These are phyloP conservation scores for Prosopocoilus inquinatus DNA, from an alignment of 2,888 invertebrate species.

Conservation along the genomic window DNA sequence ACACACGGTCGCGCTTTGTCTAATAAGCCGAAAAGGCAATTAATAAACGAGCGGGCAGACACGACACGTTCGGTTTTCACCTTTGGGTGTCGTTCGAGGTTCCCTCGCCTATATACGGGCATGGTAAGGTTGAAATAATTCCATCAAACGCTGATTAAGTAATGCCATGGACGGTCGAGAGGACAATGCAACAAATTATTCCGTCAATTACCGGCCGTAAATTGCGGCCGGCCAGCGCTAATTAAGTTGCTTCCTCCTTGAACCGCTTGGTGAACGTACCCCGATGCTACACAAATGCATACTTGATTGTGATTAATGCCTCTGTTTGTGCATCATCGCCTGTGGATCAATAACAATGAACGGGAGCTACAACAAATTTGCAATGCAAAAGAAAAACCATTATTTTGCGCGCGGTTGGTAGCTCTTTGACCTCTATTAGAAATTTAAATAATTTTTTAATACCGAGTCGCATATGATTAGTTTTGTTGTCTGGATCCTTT, in stretches of 20 bases:
- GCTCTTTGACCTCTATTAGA: not conserved
- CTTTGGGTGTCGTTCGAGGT: not conserved
- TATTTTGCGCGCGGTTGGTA: not conserved
- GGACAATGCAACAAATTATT: not conserved
- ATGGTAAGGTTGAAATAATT: not conserved
- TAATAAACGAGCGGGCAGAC: no score
- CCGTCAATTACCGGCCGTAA: not conserved
- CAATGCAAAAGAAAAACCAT: not conserved
- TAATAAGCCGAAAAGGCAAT: no score
- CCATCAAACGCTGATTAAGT: constrained; percentile 1
- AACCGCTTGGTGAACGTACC: not conserved
- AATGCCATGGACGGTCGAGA: constrained; percentile 1
- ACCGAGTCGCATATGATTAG: no score
- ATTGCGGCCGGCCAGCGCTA: not conserved
- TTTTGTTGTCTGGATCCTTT: no score
- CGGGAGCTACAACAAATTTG: not conserved
- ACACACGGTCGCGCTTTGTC: no score
- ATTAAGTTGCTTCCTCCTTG: constrained; percentile 5
- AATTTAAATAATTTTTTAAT: not conserved
- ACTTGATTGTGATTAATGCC: not conserved
- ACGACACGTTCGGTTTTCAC: not conserved
- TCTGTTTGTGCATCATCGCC: not conserved
- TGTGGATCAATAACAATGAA: no score
- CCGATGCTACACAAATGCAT: not conserved
- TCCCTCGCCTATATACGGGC: not conserved